These are phyloP conservation scores for Papilio gigon DNA, from an alignment of 2,888 invertebrate species.

Conservation along the genomic window DNA sequence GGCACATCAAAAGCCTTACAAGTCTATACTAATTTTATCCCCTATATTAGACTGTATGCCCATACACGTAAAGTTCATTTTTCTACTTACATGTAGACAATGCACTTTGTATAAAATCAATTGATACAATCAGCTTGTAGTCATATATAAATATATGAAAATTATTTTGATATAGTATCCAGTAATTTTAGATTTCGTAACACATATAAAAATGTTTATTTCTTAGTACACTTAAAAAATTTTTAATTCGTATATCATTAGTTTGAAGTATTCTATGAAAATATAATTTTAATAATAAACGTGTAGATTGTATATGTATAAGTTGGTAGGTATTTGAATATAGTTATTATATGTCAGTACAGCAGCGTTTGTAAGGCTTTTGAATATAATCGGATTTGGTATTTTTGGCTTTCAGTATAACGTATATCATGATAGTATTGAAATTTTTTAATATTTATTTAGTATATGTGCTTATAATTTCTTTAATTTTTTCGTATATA, in stretches of 20 bases:
- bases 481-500: too few relatives aligned
- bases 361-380: conserved; percentile 34
- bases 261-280: background rate
- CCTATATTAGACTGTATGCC: conserved; percentile 24
- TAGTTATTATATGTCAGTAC: background rate
- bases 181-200: too few relatives aligned
- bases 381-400: conserved; percentile 36
- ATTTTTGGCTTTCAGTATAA: conserved; percentile 38
- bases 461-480: conserved; percentile 25
- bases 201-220: background rate
- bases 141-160: conserved; percentile 5
- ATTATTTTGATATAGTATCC: background rate
- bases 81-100: conserved; percentile 13
- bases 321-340: background rate
- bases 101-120: conserved; percentile 26
- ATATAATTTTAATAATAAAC: background rate
- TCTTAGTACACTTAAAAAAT: background rate
- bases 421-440: background rate
- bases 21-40: conserved; percentile 2
- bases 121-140: conserved; percentile 24
- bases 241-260: background rate
- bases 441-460: conserved; percentile 1
- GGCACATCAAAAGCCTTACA: conserved; percentile 39
- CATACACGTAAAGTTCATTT: conserved; percentile 3
- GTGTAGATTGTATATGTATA: background rate